Base-by-base conservation (phyloP, 1,140 invertebrate species). In the Streblospio benedicti region DNA sequence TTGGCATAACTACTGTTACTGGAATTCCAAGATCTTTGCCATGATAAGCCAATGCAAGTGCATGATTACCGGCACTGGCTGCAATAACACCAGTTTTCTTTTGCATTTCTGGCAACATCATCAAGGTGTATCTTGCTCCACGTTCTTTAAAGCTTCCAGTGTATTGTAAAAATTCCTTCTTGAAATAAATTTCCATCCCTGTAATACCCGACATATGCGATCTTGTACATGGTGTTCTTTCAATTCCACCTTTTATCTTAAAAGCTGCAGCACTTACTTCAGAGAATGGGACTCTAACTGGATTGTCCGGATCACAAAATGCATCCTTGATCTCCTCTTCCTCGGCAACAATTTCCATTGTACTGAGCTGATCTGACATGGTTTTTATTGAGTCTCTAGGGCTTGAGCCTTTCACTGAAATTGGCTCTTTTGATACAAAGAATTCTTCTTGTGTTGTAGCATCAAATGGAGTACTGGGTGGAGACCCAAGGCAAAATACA, bases 81-180 rank as follows among this genome's bases (percentile, higher is more conserved):
- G 92, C 90, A 59, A 96, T 90, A 0, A 96, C 90, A 28, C 93
- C 93, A 16, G 73, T 79, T 27, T 76, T 75, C 69, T 86, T 86
- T 64, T 91, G 83, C 25, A 76, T 76, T 61, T 71, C 53, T 0
- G 83, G 74, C n/a, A 96, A 73, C 71, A 86, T 84, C 28, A 91
- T 68, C 12, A 96, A 71, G 0, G 90, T 88, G 70, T 91, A 90
- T 9, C 92, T 81, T 0, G 92, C 92, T 4, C 93, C 93, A 60
- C 93, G 82, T 75, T 95, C 93, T 78, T 94, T 93, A 70, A 94
- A 94, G 77, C 89, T 93, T 75, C 93, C 92, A 9, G 91, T 95
- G 55, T 83, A 85, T 77, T 95, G 91, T 6, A 93, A 79, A 75
- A 91, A 94, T 71, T 96, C 93, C 72, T 93, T 93, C 76, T 96